Base-by-base conservation (phyloP, 1,140 invertebrate genomes). In the Schlechtendalia chinensis region DNA sequence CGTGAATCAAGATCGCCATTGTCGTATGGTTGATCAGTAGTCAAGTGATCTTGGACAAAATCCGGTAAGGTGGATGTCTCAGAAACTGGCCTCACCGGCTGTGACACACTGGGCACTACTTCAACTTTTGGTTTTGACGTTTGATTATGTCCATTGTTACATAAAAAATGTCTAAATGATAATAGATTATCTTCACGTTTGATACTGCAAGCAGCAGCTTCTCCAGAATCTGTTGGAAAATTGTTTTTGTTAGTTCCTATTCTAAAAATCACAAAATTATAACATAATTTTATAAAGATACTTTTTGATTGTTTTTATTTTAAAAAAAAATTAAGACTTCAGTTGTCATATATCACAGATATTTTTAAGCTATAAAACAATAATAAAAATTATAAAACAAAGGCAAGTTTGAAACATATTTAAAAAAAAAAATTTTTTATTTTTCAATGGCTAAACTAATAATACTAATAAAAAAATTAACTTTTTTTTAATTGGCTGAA, bases 91-190 rank as follows among this genome's bases (percentile, higher is more conserved):
- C 54, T 63, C 16, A 47, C 81, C 45, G 63, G 82, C 53, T 47
- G 82, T 61, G 61, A 82, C 24, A 67, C 72, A 82, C 17, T 81
- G 47, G 72, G 71, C 22, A 77, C 72, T 11, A 74, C 81, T 77
- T 74, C 72, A 45, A 59, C 81, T 77, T 81, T 75, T 1, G 74
- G 72, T 50, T 77, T 77, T 27, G 72, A 81, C 39, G 67, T 74
- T 47, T 81, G 61, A 56, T 82, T 83, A 14, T 71, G 69, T 16
- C 74, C 61, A 82, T 89, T 89, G 80, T 88, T 86, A 82, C 90
- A 90, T 82, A 94, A 84, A 84, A 94, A 94, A 84, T 93, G 92
- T 84, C 93, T 92, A 84, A 94, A 93, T 54, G 93, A 94, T 85
- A 94, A 93, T 3, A 91, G 89, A 85, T 91, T 91, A 69, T 92